Evolutionary conservation across 2,113 vertebrate genomes (phyloP), one percentile per base, ranked within the genome.

Genomic region (Galbula dea): DNA sequence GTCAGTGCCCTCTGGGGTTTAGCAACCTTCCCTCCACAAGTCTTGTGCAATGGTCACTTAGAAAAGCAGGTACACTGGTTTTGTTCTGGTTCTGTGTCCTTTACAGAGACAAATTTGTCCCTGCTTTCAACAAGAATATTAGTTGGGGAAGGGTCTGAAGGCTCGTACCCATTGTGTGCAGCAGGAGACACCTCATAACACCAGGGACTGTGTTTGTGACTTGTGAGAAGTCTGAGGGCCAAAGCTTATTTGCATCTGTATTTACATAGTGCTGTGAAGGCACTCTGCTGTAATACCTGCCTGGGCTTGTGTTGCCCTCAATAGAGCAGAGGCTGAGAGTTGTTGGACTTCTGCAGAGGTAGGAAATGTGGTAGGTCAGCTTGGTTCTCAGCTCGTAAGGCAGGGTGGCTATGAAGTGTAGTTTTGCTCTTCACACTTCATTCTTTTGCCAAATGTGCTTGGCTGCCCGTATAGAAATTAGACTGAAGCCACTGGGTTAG

Each of bases 241-340:
- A 72, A 49, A 89, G 88, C 65, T 88, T 16, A 18, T 91, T 93
- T 87, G 24, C 90, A 59, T 95, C 86, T 45, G 15, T 61, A 69
- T 92, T 95, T 93, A 72, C 91, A 89, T 76, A 89, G 54, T 55
- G 71, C 86, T 94, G 88, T 29, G 83, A 68, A 92, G 77, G 94
- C 82, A 13, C 78, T 83, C 5, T 1, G 86, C 77, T 90, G 66
- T n/a, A 57, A 6, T 80, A 36, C 58, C 55, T 94, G 94, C 59
- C 87, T 6, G 52, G 93, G 75, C 86, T 96, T 94, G 83, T 45
- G 5, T 43, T 68, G 41, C 66, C 69, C 66, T 82, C 2, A 1
- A 27, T 5, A 41, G 81, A 93, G 4, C 30, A 46, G 74, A 79
- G 34, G 9, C 46, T 82, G 58, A 18, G 68, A 78, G 75, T 9